Evolutionary conservation across 1,140 invertebrate species (phyloP), one percentile per base, ranked within the genome.

Genomic region (Drosophila aff.): DNA sequence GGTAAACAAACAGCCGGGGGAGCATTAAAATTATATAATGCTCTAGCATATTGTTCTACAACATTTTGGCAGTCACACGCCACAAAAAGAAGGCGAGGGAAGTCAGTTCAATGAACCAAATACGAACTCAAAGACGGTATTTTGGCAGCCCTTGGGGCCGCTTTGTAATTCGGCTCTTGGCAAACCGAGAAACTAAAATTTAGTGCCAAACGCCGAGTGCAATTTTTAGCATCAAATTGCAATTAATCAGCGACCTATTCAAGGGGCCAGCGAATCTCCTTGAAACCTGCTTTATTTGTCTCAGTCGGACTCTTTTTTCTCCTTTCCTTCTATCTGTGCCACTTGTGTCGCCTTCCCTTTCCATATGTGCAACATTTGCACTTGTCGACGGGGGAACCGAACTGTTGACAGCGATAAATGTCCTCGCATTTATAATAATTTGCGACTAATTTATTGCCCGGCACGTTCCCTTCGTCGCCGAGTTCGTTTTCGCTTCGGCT

Each of bases 221-320:
- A 87, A 89, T 89, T 90, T 87, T 89, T 89, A 89, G 84, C 84
- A 90, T 89, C 78, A 90, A 89, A 89, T 89, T 76, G 84, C 78
- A 89, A 89, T 89, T 89, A 89, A 90, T 89, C 85, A 79, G 67
- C 23, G 44, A 80, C 64, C 63, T 33, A 67, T 40, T 38, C 63
- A 77, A 60, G 64, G 52, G 64, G 36, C 74, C 80, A 53, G 58
- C 58, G 53, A 67, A 49, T 76, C 64, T 67, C 47, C 46, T 53
- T 47, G 50, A 73, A 85, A 83, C 58, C 68, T 66, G 82, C 68
- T 64, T 47, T 66, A 38, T 55, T 57, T 26, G 53, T 40, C 36
- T 11, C 53, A 52, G 49, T 21, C 38, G 4, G 36, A 52, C 57
- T 60, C 36, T 21, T 59, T 46, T 15, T 47, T 58, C 10, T 49